Evolutionary conservation across 2,113 vertebrate species (phyloP), one percentile per base, ranked within the genome.

Genomic region (Callionymus lyra): DNA sequence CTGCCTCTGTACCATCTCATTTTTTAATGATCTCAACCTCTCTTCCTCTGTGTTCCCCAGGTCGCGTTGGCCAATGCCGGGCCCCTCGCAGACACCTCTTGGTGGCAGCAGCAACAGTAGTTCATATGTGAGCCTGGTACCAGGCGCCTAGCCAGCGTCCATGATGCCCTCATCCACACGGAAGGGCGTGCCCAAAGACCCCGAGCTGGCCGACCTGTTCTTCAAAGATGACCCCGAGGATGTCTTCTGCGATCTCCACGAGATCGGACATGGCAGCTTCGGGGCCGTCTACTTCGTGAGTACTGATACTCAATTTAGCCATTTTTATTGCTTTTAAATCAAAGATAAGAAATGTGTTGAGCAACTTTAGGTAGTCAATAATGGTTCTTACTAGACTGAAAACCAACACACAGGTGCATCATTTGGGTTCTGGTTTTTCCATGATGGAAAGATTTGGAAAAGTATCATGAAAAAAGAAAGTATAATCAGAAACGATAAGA

Each of bases 211-310:
- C 16, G 77, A 80, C 66, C 84, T 86, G 53, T 88, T 88, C 72
- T 87, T 85, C 68, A 86, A 87, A 72, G 86, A 88, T 67, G 86
- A 88, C 68, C 87, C 87, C 9, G 86, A 87, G 47, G 84, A 87
- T 6, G 78, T 88, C 50, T 88, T 88, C 73, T 84, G 82, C 41
- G 87, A 88, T 69, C 74, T 88, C 43, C 86, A 87, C 6, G 87
- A 88, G 71, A 88, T 88, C 54, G 87, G 87, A 41, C 87, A 88
- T 82, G 87, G 87, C 71, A 88, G 87, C 65, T 88, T 88, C 38
- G 87, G 87, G 39, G 87, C 87, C 1, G 87, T 88, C 43, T 88
- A 88, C 59, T 88, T 88, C 65, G 87, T 88, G 50, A 86, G 87
- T 81, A 3, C 21, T 27, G 4, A 27, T n/a, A n/a, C n/a, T n/a